Conservation (phyloP, 2,113 vertebrate species). For the Columbina picui region DNA sequence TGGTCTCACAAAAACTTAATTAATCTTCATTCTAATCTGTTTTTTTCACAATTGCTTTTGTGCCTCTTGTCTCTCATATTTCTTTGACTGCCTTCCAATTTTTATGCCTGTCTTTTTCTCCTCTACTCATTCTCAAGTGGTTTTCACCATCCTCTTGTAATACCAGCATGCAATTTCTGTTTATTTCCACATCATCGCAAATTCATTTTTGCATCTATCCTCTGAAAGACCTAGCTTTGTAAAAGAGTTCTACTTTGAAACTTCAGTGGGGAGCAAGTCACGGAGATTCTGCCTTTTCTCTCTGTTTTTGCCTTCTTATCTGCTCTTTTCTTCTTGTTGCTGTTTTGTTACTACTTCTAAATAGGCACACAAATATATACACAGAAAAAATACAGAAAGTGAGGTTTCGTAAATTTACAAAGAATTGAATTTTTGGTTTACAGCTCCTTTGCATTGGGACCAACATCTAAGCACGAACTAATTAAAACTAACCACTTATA, state of each 20-base stretch:
- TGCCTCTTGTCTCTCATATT: neutral
- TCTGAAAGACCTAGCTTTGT: neutral
- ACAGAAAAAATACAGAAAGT: neutral
- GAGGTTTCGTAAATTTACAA: neutral
- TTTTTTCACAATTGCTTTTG: neutral
- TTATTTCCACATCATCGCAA: neutral
- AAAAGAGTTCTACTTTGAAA: neutral
- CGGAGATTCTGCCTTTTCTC: neutral
- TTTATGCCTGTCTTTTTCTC: neutral
- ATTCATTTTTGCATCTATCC: neutral
- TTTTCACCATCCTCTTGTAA: neutral
- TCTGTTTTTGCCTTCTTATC: neutral
- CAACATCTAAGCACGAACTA: neutral
- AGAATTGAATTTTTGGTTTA: neutral
- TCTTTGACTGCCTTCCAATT: neutral
- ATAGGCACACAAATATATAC: neutral
- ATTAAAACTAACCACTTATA: neutral
- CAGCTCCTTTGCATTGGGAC: neutral
- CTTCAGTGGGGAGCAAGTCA: neutral
- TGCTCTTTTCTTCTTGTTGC: neutral
- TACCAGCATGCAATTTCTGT: neutral
- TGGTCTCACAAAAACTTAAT: neutral
- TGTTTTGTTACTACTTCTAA: neutral
- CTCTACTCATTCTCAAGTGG: neutral
- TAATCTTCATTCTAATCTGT: neutral